Conservation (phyloP, 2,113 vertebrate species). For the Chaetodon trifascialis region DNA sequence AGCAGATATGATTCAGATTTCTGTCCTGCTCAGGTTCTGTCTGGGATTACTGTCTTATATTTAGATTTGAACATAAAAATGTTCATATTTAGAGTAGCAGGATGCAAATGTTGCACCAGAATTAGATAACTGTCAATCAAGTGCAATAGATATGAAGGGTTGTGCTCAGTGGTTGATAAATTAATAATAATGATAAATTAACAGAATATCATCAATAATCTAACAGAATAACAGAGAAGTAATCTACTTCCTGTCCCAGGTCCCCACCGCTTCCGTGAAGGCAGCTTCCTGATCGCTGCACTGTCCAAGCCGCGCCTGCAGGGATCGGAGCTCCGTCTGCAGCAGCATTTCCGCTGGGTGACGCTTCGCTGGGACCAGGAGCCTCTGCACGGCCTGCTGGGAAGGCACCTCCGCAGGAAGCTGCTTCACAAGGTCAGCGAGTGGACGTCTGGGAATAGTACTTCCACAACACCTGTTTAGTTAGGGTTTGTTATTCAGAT, state of each 20-base stretch:
- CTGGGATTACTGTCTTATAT: background rate
- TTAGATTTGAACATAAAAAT: background rate
- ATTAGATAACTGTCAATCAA: background rate
- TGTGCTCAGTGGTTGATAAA: no score
- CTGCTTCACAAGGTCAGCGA: constrained; percentile 88
- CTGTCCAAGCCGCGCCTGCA: constrained; percentile 91
- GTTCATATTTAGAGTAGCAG: background rate
- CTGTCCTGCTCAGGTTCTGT: background rate
- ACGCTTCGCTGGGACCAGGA: constrained; percentile 95
- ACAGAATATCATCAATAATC: no score
- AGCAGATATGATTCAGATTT: no score
- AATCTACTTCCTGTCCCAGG: constrained; percentile 51
- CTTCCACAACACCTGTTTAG: background rate
- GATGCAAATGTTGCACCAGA: background rate
- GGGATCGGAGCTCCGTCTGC: constrained; percentile 91
- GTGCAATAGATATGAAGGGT: background rate
- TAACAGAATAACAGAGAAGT: background rate
- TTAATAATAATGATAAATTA: no score
- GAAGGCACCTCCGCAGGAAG: constrained; percentile 90
- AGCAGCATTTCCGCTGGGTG: constrained; percentile 97
- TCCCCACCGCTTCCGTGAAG: constrained; percentile 89
- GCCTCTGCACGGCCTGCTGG: constrained; percentile 91
- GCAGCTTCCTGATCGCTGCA: constrained; percentile 92
- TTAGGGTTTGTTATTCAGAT: background rate
- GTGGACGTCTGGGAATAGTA: background rate